phyloP scores from a whole-genome alignment of 2,113 vertebrate genomes.

The Malurus alboscapulatus region DNA sequence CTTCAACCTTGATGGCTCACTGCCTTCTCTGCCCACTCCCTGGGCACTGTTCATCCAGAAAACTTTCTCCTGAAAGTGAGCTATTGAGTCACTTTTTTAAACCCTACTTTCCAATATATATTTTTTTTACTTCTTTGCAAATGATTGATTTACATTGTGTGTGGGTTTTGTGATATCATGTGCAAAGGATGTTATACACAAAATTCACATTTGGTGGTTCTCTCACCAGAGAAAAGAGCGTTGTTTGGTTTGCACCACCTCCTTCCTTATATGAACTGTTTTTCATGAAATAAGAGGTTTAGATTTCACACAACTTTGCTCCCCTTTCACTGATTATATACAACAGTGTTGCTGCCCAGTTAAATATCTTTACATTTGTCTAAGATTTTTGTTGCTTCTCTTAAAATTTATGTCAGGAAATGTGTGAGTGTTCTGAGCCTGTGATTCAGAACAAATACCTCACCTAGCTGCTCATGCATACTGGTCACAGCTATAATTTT shows the following conservation, averaged over 20 bases:
- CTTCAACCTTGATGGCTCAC: not conserved
- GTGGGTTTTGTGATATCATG: not conserved
- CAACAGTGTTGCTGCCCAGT: not conserved
- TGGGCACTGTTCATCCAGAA: slow-evolving; percentile 2
- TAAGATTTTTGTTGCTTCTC: not conserved
- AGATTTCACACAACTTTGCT: not conserved
- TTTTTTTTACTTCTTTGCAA: not conserved
- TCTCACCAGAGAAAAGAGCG: not conserved
- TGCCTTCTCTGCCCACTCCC: not conserved
- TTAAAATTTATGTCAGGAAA: not conserved
- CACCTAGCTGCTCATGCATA: not conserved
- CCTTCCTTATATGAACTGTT: not conserved
- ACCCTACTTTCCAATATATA: not conserved
- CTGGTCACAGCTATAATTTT: not conserved
- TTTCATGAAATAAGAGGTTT: not conserved
- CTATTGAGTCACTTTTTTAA: not conserved
- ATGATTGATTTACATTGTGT: not conserved
- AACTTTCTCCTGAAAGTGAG: not conserved
- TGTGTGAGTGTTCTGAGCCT: not conserved
- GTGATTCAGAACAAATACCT: not conserved
- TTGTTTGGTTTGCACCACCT: not conserved
- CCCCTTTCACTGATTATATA: not conserved
- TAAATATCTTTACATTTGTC: not conserved
- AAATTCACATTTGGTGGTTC: not conserved
- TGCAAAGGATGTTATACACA: not conserved